Percentiles rank a stretch among this genome's conserved stretches.
Evolutionary conservation across 2,113 vertebrate species (phyloP).

Genomic region (Butastur rufipennis): DNA sequence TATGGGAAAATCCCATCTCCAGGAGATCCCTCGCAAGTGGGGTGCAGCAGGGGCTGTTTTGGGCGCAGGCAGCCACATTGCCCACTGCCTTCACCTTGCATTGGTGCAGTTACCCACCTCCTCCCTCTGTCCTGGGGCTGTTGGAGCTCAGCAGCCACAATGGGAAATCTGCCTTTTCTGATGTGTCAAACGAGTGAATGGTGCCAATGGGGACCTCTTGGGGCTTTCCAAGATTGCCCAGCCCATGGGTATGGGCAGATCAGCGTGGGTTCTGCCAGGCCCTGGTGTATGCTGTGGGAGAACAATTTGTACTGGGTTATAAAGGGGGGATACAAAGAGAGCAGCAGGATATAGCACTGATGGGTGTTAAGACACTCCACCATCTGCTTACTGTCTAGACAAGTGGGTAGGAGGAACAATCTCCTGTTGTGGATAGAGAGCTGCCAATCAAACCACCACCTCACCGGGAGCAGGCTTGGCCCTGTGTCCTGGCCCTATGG

Average conservation of each 20-base stretch:
- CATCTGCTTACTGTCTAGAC: background rate
- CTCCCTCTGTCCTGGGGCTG: background rate
- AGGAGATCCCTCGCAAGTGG: background rate
- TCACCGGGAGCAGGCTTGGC: background rate
- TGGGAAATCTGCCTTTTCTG: background rate
- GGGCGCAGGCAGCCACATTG: background rate
- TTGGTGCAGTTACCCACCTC: background rate
- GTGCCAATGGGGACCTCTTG: background rate
- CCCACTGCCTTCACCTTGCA: background rate
- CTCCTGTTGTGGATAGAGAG: background rate
- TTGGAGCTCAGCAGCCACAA: fast-evolving
- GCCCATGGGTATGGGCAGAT: background rate
- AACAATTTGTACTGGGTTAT: background rate
- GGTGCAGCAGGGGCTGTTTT: background rate
- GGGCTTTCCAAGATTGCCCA: background rate
- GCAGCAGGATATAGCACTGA: background rate
- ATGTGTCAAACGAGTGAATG: background rate
- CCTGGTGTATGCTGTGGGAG: background rate
- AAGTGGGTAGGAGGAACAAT: background rate
- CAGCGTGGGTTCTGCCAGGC: background rate
- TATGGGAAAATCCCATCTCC: background rate
- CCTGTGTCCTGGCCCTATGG: fast-evolving
- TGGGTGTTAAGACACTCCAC: background rate
- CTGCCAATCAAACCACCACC: background rate
- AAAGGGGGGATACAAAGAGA: background rate